These are phyloP conservation scores for Chalcis sispes DNA, from an alignment of 2,888 invertebrate species.

Conservation along the genomic window DNA sequence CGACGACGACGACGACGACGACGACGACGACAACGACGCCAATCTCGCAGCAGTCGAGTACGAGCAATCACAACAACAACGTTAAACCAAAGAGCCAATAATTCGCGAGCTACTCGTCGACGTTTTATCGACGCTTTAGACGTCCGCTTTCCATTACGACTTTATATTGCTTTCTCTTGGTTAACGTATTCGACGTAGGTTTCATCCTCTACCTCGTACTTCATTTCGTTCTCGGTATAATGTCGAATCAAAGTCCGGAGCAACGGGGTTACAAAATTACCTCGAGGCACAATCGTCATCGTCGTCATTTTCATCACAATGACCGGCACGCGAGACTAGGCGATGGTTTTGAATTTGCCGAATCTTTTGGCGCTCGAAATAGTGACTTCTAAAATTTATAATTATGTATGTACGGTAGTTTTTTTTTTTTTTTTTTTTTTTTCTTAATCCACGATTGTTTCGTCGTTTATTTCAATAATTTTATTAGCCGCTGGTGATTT, in stretches of 20 bases:
- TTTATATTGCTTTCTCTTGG: constrained; percentile 9
- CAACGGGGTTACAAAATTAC: too few relatives aligned
- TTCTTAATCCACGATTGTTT: too few relatives aligned
- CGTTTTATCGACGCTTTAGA: background rate
- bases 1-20: background rate
- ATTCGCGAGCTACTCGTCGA: too few relatives aligned
- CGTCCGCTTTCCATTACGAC: too few relatives aligned
- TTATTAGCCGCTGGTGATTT: too few relatives aligned
- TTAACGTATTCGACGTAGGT: constrained; percentile 7
- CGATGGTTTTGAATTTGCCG: background rate
- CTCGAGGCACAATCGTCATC: too few relatives aligned
- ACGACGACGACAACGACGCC: background rate
- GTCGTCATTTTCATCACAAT: background rate
- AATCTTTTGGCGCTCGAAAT: constrained; percentile 20
- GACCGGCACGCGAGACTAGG: background rate
- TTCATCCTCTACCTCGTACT: constrained; percentile 27
- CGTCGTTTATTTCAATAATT: too few relatives aligned
- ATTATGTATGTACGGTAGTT: too few relatives aligned
- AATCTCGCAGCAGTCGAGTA: background rate
- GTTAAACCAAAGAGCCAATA: too few relatives aligned
- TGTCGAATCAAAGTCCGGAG: background rate
- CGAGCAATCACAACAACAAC: background rate
- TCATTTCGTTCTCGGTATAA: background rate
- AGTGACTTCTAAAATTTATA: constrained; percentile 37
- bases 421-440: too few relatives aligned